These are phyloP conservation scores for Enteromius argenteus DNA, from an alignment of 2,797 vertebrate genomes.

Conservation along the genomic window DNA sequence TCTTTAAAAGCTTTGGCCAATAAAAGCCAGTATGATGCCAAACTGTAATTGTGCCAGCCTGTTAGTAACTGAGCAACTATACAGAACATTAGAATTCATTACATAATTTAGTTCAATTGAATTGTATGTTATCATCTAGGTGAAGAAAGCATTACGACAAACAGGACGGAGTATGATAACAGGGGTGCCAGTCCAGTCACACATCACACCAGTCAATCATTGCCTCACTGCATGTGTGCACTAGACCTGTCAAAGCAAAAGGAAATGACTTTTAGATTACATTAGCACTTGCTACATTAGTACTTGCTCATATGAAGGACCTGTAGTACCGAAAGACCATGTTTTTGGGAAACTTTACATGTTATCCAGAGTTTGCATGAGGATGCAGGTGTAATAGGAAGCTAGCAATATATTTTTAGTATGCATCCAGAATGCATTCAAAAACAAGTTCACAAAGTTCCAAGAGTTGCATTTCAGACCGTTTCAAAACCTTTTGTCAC, in stretches of 20 bases:
- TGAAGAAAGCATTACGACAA: slow-evolving; percentile 5
- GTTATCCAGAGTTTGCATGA: slow-evolving; percentile 7
- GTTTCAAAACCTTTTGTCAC: background rate
- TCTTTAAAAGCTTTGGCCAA: background rate
- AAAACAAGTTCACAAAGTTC: background rate
- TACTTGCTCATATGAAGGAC: background rate
- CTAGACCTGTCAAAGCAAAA: slow-evolving; percentile 7
- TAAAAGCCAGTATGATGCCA: background rate
- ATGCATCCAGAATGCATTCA: background rate
- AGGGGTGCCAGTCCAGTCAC: slow-evolving; percentile 14
- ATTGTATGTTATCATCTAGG: background rate
- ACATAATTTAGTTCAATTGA: background rate
- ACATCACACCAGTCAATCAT: slow-evolving; percentile 6
- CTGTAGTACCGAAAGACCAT: background rate
- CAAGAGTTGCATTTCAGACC: background rate
- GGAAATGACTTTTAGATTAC: slow-evolving; percentile 14
- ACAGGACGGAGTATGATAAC: slow-evolving; percentile 9
- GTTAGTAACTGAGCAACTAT: slow-evolving; percentile 15
- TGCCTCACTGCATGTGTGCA: background rate
- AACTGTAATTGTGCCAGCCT: background rate
- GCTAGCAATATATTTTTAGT: background rate
- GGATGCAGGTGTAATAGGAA: background rate
- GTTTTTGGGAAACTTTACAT: background rate
- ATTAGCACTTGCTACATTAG: background rate
- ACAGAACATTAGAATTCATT: slow-evolving; percentile 1